Conservation (phyloP, 2,888 invertebrate genomes). For the Chloromyia formosa region DNA sequence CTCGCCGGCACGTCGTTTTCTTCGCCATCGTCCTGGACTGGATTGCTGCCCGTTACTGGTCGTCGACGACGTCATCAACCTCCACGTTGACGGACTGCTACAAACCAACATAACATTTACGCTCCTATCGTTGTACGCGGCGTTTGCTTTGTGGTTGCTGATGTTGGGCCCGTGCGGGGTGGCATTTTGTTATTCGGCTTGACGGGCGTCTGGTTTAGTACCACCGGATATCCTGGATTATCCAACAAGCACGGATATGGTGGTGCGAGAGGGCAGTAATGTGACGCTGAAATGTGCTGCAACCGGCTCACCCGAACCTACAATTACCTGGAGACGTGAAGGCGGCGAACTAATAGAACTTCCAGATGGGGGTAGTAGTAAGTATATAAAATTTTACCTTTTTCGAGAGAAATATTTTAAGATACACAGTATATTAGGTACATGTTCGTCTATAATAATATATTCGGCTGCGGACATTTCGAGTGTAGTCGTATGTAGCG, state of each 20-base stretch:
- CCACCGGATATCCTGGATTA: conserved; percentile 88
- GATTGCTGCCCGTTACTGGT: too few species aligned
- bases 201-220: conserved; percentile 65
- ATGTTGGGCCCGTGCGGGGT: too few species aligned
- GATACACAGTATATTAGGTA: not conserved
- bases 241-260: conserved; percentile 86
- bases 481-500: not conserved
- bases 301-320: conserved; percentile 85
- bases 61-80: not conserved
- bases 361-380: conserved; percentile 76
- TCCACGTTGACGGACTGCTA: not conserved
- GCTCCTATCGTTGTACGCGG: not conserved
- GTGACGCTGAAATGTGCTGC: conserved; percentile 89
- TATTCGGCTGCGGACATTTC: not conserved
- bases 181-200: too few species aligned
- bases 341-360: conserved; percentile 78
- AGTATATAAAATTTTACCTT: conserved; percentile 50
- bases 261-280: conserved; percentile 86
- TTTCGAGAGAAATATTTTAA: not conserved
- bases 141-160: not conserved
- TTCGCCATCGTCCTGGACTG: not conserved
- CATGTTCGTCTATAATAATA: conserved; percentile 8
- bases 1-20: not conserved
- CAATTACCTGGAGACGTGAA: conserved; percentile 88
- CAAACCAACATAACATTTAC: conserved; percentile 7